phyloP scores from a whole-genome alignment of 2,888 invertebrate species.

The Ceriagrion tenellum region DNA sequence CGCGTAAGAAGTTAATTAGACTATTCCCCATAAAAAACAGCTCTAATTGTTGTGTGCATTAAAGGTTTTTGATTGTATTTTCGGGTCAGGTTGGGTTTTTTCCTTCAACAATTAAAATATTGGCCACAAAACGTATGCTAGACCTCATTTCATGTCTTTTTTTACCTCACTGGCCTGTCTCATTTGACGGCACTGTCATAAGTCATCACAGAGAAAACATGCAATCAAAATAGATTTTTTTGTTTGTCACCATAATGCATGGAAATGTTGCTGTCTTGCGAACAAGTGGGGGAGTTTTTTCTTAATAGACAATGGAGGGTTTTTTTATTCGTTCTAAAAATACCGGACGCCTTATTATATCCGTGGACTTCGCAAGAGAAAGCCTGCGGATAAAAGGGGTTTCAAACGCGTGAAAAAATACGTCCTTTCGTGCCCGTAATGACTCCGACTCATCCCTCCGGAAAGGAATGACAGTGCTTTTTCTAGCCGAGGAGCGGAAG shows the following conservation, averaged over 20 bases:
- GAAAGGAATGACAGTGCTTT: constrained; percentile 15
- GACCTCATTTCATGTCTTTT: neutral
- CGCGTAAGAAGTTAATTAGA: neutral
- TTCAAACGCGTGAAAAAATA: constrained; percentile 30
- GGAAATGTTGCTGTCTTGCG: neutral
- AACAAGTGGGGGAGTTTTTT: neutral
- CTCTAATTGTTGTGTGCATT: too few species aligned
- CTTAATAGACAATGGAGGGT: neutral
- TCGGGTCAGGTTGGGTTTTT: neutral
- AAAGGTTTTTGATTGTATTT: neutral
- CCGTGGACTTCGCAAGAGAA: neutral
- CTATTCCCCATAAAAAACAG: too few species aligned
- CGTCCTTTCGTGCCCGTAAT: neutral
- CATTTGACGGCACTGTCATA: neutral
- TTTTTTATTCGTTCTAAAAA: constrained; percentile 3
- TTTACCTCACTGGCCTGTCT: neutral
- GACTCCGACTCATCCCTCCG: neutral
- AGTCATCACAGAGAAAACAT: neutral
- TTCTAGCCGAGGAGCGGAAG: neutral
- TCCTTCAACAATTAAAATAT: neutral
- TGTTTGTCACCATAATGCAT: neutral
- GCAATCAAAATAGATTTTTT: neutral
- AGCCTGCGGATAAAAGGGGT: neutral
- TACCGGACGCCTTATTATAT: neutral
- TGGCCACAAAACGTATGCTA: neutral